Base-by-base conservation (phyloP, 2,113 vertebrate genomes). In the Thermophis baileyi region DNA sequence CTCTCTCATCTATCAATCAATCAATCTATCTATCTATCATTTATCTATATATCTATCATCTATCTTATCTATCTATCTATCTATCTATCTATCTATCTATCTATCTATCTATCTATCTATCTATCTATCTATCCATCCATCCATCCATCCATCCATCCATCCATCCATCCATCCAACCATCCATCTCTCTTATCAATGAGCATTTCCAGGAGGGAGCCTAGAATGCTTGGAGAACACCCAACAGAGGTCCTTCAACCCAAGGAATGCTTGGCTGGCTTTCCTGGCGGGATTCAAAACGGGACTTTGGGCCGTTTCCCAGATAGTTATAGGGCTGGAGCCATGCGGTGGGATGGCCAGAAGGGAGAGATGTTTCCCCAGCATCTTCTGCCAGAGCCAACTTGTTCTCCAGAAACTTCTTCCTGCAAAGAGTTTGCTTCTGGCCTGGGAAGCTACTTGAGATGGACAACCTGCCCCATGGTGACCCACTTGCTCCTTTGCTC, bases 401-500 rank as follows among this genome's bases (percentile, higher is more conserved):
- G 24, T 25, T 89, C 47, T 87, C 69, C 10, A 0, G 0, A 0
- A 0, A n/a, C 69, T 20, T 6, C 69, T 40, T 46, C 89, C 88
- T 0, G 2, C 51, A 14, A 30, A 30, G 57, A 49, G 63, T 0
- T 44, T 44, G 60, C 0, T 30, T 1, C 4, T 54, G 63, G 63
- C 30, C 22, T 81, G 81, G 2, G 1, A 20, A 40, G 35, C 46
- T 55, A 0, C 0, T 0, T 85, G 4, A 44, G 27, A 20, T 46
- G 6, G n/a, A 27, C 69, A 22, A 44, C 35, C 24, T 25, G 35
- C 8, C 16, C 2, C 12, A 24, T 11, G 3, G 27, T 81, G 89
- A 91, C 60, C 51, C 11, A 40, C 86, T 4, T 89, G 89, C 94
- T 93, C 51, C 9, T 69, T 69, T n/a, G 74, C 92, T 92, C 95